Evolutionary conservation across 2,888 invertebrate species (phyloP).

Genomic region (Ctenicera cuprea): DNA sequence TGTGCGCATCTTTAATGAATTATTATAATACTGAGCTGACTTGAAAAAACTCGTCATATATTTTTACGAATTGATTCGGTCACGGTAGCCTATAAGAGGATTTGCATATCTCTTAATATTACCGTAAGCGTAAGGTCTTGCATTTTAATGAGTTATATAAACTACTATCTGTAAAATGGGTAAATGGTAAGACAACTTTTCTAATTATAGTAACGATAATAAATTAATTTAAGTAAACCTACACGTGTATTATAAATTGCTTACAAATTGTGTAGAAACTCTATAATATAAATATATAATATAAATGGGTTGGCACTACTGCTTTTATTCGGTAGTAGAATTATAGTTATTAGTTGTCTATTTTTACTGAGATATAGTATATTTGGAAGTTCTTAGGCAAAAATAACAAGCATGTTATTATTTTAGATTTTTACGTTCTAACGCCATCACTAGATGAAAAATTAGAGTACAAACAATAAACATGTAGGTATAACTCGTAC

Average conservation of each 20-base stretch:
- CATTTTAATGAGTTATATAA: constrained; percentile 20
- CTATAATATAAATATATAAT: not conserved
- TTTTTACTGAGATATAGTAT: too few species aligned
- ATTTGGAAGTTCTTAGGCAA: too few species aligned
- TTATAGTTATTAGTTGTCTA: too few species aligned
- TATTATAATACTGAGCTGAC: not conserved
- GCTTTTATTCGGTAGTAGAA: too few species aligned
- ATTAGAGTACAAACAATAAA: too few species aligned
- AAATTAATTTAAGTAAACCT: constrained; percentile 9
- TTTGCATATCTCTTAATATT: constrained; percentile 20
- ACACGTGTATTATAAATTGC: constrained; percentile 1
- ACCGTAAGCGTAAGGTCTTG: constrained; percentile 15
- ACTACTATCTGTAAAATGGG: not conserved
- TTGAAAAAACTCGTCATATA: constrained; percentile 1
- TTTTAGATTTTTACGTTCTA: too few species aligned
- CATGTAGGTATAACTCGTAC: too few species aligned
- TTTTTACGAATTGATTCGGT: constrained; percentile 16
- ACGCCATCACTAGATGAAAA: too few species aligned
- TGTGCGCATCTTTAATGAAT: not conserved
- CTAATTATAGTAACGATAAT: constrained; percentile 18
- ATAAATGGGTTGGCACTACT: too few species aligned
- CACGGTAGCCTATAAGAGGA: constrained; percentile 17
- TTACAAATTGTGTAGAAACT: constrained; percentile 8
- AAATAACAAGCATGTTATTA: too few species aligned
- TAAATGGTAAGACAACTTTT: constrained; percentile 17